phyloP scores from a whole-genome alignment of 2,797 vertebrate species.

The Parambassis ranga region DNA sequence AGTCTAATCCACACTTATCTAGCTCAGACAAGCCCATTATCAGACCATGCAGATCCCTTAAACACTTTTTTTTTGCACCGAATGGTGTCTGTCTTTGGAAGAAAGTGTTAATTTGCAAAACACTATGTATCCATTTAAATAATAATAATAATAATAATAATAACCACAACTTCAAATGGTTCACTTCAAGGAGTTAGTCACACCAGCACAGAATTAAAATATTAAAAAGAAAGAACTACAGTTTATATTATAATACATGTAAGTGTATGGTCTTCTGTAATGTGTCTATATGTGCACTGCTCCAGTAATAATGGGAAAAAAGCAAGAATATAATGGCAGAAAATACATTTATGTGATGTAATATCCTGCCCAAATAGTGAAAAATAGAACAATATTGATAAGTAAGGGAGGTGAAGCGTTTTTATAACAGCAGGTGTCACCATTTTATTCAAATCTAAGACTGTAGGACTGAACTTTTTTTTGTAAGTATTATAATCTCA shows the following conservation, averaged over 20 bases:
- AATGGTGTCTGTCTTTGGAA: neutral
- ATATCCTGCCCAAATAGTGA: too few species aligned
- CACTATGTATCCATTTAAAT: too few species aligned
- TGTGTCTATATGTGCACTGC: neutral
- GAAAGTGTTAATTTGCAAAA: neutral
- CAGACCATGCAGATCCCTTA: slow-evolving; percentile 8
- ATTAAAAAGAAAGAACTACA: too few species aligned
- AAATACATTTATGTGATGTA: too few species aligned
- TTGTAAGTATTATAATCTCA: neutral
- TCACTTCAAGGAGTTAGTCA: too few species aligned
- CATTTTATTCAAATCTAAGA: neutral
- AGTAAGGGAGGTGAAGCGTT: too few species aligned
- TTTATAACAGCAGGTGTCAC: neutral
- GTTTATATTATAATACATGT: neutral
- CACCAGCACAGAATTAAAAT: too few species aligned
- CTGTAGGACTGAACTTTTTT: neutral
- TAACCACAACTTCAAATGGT: too few species aligned
- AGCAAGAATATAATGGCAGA: too few species aligned
- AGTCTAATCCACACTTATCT: slow-evolving; percentile 63
- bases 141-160: too few species aligned
- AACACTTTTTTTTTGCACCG: neutral
- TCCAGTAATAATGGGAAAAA: neutral
- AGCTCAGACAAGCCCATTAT: slow-evolving; percentile 40
- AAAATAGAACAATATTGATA: too few species aligned
- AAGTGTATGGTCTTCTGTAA: neutral